Evolutionary conservation across 2,888 invertebrate species (phyloP), one percentile per base, ranked within the genome.

Genomic region (Cosmopolites sordidus): DNA sequence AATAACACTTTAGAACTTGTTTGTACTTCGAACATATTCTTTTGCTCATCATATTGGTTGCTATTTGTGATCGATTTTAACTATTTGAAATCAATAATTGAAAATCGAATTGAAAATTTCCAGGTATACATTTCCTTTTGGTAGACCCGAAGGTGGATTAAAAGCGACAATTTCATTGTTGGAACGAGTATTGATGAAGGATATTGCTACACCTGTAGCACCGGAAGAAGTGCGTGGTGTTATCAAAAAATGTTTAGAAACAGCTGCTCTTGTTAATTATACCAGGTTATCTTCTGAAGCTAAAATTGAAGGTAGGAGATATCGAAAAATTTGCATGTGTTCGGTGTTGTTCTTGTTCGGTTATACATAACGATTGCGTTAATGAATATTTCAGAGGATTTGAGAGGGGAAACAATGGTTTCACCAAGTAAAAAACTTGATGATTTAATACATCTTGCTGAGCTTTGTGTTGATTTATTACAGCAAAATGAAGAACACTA

Each of bases 401-500:
- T 89, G 45, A 80, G 87, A 70, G 89, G 90, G 16, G 92, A 93
- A 74, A 83, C 83, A 40, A 83, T 88, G 74, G 88, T 90, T 49
- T 84, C 90, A 17, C 89, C 93, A 5, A 84, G 86, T 51, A 92
- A 92, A 77, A 92, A 93, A 72, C 79, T 99, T 45, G 97, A 99
- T 73, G 97, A 98, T 73, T 81, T 99, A 51, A 94, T 97, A 68
- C 95, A 93, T 73, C 82, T 99, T 62, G 95, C 98, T 11, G 98
- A 99, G 73, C 81, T 98, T 41, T 99, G 99, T 77, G 97, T 99
- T 48, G 99, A 99, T 75, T 83, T 99, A 37, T 78, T 99, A 59
- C 98, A 98, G 75, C 98, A 99, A 76, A 99, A 99, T 73, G 98
- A 99, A 79, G 99, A 99, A 76, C 97, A 99, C 75, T 99, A 99